phyloP scores from a whole-genome alignment of 64 coral and sea anemone species.

The Stichodactyla helianthus region DNA sequence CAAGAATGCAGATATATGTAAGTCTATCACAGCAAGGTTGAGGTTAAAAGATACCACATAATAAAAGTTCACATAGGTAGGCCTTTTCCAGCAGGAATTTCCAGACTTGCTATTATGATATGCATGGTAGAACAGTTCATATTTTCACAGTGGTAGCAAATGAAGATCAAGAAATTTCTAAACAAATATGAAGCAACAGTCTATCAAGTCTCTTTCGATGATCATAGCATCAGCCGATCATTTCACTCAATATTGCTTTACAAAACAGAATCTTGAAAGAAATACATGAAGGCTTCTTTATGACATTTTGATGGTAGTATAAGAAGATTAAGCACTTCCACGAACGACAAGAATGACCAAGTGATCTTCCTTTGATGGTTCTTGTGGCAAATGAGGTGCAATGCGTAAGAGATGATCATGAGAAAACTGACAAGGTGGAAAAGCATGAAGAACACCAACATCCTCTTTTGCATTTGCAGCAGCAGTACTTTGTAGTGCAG shows the following conservation, averaged over 20 bases:
- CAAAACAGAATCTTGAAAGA: neutral
- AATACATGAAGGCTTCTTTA: neutral
- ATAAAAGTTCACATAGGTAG: neutral
- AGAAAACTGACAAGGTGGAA: conserved; percentile 98
- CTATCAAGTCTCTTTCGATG: conserved; percentile 1
- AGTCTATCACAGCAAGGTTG: neutral
- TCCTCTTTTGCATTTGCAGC: conserved; percentile 80
- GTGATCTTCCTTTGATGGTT: conserved; percentile 99
- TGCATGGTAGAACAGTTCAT: neutral
- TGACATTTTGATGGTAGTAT: neutral
- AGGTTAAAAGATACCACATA: neutral
- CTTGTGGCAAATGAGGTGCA: conserved; percentile 96
- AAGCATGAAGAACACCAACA: conserved; percentile 96
- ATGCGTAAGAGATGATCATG: conserved; percentile 98
- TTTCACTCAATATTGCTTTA: neutral
- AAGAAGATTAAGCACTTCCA: conserved; percentile 47
- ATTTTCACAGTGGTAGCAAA: neutral
- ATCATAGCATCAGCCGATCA: neutral
- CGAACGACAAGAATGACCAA: conserved; percentile 98
- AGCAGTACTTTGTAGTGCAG: conserved; percentile 64
- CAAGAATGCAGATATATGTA: neutral
- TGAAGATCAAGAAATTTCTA: neutral
- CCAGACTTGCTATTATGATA: neutral
- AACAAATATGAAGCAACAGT: neutral
- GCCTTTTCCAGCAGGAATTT: neutral